Evolutionary conservation across 2,797 vertebrate genomes (phyloP), one percentile per base, ranked within the genome.

Genomic region (Sardinella longiceps): DNA sequence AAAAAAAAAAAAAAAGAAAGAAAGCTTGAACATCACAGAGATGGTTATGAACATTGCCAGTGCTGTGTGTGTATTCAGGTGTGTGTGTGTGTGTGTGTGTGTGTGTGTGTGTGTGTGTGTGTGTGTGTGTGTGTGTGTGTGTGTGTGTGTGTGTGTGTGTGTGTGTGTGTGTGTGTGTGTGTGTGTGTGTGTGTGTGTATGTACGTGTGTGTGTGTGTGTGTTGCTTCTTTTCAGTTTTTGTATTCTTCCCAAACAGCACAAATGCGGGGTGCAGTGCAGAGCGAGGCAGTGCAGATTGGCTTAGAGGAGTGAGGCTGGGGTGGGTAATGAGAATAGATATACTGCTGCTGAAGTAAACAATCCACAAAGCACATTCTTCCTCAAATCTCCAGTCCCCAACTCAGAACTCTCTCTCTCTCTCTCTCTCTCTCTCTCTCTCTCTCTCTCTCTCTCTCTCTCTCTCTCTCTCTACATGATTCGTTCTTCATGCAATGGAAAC

Each of bases 81-180:
- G 63, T 70, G 63, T 70, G 63, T 70, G 28, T 70, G 63, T 70
- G 63, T 28, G 58, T 70, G 10, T 70, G 63, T 37, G 3, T 70
- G 30, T 33, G 63, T 33, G 30, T 12, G 25, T 37, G 63, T 37
- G 12, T 70, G 30, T 70, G 63, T 66, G 60, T 66, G n/a, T 66
- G 60, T 28, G 60, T 66, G 60, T 63, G 60, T 28, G 60, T 66
- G 25, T 2, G 15, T 30, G n/a, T 1, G 58, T 25, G 20, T 60
- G 58, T 4, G 18, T 9, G 56, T 58, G 45, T 11, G 50, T 15
- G 7, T 14, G 1, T 53, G 2, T 15, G 12, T 48, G 5, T 48
- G 46, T 48, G 12, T 5, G 12, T 12, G 46, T 48, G 12, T 48
- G 5, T 48, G 46, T 9, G 56, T 60, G 56, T 63, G 58, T 63